Evolutionary conservation across 2,113 vertebrate genomes (phyloP).

Genomic region (Fukomys damarensis): DNA sequence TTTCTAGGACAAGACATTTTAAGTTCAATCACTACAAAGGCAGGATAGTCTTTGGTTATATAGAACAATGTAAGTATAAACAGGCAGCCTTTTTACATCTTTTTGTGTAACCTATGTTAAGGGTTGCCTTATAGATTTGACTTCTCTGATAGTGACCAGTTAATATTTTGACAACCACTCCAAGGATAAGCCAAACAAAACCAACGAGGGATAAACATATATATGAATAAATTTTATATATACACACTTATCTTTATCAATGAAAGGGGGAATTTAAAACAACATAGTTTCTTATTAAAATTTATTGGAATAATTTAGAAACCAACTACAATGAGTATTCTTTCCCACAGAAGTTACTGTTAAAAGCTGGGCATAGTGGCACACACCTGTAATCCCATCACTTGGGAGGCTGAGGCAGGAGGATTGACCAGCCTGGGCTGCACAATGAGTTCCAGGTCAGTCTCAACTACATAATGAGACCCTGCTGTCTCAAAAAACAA

Average conservation of each 20-base stretch:
- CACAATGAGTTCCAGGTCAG: no score
- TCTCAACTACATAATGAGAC: no score
- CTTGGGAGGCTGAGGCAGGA: no score
- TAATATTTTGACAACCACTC: slow-evolving; percentile 15
- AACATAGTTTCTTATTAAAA: slow-evolving; percentile 56
- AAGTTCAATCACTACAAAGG: slow-evolving; percentile 48
- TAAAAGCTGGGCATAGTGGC: no score
- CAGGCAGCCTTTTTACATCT: not conserved
- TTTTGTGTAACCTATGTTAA: not conserved
- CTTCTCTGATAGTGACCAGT: slow-evolving; percentile 18
- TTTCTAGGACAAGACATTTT: not conserved
- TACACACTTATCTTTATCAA: not conserved
- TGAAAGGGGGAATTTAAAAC: slow-evolving; percentile 33
- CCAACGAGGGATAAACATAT: slow-evolving; percentile 10
- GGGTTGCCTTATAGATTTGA: not conserved
- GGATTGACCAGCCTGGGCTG: no score
- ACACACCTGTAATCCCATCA: no score
- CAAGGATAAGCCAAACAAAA: slow-evolving; percentile 38
- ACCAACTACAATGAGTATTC: not conserved
- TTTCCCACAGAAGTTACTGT: slow-evolving; percentile 40
- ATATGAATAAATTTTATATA: slow-evolving; percentile 4
- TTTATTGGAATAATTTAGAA: slow-evolving; percentile 63
- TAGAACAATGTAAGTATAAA: slow-evolving; percentile 5
- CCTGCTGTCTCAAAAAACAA: no score
- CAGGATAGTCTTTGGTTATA: slow-evolving; percentile 47